Percentiles rank a stretch among this genome's conserved stretches.
Evolutionary conservation across 1,140 invertebrate genomes (phyloP).

Genomic region (Metaphire vulgaris): DNA sequence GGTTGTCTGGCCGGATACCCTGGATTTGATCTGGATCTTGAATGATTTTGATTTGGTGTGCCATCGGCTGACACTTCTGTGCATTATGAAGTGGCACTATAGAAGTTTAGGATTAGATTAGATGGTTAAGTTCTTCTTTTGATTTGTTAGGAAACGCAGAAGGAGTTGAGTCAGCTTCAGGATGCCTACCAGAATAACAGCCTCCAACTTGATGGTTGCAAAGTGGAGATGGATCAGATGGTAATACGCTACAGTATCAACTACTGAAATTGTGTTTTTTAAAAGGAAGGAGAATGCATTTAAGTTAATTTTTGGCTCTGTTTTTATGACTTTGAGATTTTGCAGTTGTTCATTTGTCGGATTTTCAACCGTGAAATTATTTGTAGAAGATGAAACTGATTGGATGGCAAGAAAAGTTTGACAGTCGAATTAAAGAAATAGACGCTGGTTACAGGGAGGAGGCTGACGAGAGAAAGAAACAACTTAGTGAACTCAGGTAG

Average conservation of each 20-base stretch:
- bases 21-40: no score
- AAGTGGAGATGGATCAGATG: neutral
- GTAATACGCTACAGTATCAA: no score
- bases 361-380: no score
- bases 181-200: neutral
- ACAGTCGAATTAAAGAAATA: neutral
- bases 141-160: neutral
- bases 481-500: neutral
- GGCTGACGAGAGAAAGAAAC: neutral
- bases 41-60: neutral
- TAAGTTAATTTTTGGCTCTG: no score
- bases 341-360: no score
- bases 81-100: no score
- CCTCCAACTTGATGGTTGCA: neutral
- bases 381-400: neutral
- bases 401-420: neutral
- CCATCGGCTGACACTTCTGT: neutral
- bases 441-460: neutral
- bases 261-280: no score
- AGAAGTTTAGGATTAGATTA: no score
- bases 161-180: neutral
- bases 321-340: no score
- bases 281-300: no score
- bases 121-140: no score
- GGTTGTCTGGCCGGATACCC: no score